Conservation (phyloP, 1,140 invertebrate genomes). For the Scaptomyza montana region DNA sequence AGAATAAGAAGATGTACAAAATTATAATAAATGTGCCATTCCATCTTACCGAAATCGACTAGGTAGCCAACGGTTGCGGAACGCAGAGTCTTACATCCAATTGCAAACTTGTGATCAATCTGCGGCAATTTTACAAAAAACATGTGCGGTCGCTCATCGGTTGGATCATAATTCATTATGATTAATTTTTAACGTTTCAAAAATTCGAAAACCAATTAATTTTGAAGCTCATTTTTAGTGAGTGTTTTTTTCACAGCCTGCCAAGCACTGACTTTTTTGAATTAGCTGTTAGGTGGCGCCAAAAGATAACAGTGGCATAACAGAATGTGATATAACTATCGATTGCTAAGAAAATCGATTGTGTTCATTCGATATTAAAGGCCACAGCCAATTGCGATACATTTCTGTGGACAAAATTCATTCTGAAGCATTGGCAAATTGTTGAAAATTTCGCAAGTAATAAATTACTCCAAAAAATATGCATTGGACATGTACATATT, state of each 20-base stretch:
- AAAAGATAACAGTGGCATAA: neutral
- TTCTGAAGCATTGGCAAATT: slow-evolving; percentile 22
- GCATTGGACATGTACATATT: neutral
- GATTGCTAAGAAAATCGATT: neutral
- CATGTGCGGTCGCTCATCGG: slow-evolving; percentile 6
- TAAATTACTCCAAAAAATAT: slow-evolving; percentile 23
- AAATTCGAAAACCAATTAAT: neutral
- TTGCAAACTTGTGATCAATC: slow-evolving; percentile 11
- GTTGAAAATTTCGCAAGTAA: neutral
- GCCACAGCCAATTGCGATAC: slow-evolving; percentile 14
- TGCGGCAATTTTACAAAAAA: slow-evolving; percentile 21
- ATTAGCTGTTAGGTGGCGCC: neutral
- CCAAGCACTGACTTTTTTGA: neutral
- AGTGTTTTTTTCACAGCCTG: neutral
- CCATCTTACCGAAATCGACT: slow-evolving; percentile 17
- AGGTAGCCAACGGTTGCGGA: slow-evolving; percentile 11
- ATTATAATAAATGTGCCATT: neutral
- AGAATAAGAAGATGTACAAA: neutral
- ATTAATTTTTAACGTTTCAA: neutral
- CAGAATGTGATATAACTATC: neutral
- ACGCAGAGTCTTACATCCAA: slow-evolving; percentile 17
- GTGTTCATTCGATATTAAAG: neutral
- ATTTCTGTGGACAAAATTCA: slow-evolving; percentile 15
- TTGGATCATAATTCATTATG: slow-evolving; percentile 15
- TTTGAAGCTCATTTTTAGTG: neutral